These are phyloP conservation scores for Mormyrus proboscirostris DNA, from an alignment of 2,797 vertebrate genomes.

Conservation along the genomic window DNA sequence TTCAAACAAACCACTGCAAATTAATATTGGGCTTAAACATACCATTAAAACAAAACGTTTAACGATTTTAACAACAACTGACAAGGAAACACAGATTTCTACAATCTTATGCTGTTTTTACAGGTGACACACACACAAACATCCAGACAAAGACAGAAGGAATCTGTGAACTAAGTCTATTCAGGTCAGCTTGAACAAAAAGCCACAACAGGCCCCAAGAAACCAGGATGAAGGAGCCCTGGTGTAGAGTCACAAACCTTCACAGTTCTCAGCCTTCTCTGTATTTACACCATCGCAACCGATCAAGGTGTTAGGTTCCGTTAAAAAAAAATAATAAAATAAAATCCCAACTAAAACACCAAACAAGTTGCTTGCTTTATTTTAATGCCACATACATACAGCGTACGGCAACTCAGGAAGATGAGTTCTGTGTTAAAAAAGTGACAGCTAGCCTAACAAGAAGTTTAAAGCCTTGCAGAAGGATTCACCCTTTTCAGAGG, in stretches of 20 bases:
- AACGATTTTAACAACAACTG: not conserved
- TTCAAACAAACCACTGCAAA: constrained; percentile 2
- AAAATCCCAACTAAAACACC: not conserved
- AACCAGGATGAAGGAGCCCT: not conserved
- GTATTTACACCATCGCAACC: constrained; percentile 2
- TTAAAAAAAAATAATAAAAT: not conserved
- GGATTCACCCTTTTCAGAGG: not conserved
- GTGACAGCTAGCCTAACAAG: not conserved
- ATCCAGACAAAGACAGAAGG: not conserved
- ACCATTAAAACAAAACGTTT: not conserved
- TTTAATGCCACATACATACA: not conserved
- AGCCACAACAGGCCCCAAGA: not conserved
- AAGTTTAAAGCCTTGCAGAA: not conserved
- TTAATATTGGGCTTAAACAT: not conserved
- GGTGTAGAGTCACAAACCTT: not conserved
- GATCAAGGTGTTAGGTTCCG: not conserved
- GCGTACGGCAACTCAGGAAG: not conserved
- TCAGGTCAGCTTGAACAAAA: not conserved
- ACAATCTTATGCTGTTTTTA: constrained; percentile 9
- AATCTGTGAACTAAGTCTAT: not conserved
- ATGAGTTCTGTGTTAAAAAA: not conserved
- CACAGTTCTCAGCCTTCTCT: not conserved
- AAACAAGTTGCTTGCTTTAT: not conserved
- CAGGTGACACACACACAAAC: not conserved
- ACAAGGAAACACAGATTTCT: not conserved